These are phyloP conservation scores for Megalonaias nervosa DNA, from an alignment of 1,140 invertebrate genomes.

Conservation along the genomic window DNA sequence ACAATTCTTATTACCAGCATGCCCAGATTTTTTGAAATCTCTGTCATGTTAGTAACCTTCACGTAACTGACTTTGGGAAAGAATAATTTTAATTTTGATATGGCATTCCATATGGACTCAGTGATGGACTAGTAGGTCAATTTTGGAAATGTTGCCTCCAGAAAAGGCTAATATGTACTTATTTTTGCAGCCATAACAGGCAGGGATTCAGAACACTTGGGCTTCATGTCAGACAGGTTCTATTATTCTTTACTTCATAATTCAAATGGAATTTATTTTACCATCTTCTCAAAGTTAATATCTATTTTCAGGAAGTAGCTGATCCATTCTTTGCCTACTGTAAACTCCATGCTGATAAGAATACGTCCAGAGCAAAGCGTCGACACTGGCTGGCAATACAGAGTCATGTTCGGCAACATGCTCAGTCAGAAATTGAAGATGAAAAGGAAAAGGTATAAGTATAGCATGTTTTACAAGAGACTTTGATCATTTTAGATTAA, in stretches of 20 bases:
- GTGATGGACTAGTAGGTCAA: no score
- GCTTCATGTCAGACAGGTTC: background rate
- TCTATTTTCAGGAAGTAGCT: constrained; percentile 81
- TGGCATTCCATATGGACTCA: no score
- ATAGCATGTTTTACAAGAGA: no score
- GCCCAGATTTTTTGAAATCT: no score
- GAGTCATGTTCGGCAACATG: constrained; percentile 80
- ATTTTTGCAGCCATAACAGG: no score
- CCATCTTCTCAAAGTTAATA: background rate
- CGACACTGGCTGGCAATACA: constrained; percentile 92
- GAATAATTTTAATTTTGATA: no score
- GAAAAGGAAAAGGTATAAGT: constrained; percentile 66
- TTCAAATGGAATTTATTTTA: background rate
- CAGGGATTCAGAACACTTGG: background rate
- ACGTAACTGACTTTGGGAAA: no score
- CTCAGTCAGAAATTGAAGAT: constrained; percentile 73
- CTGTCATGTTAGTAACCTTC: no score
- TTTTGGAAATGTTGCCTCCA: no score
- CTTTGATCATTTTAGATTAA: no score
- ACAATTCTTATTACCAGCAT: no score
- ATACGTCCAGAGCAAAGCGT: constrained; percentile 73
- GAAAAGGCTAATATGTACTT: no score
- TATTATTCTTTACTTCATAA: background rate
- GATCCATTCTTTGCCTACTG: constrained; percentile 99
- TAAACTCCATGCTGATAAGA: constrained; percentile 79